Evolutionary conservation across 2,797 vertebrate genomes (phyloP).

Genomic region (Amphiprion clarkii): DNA sequence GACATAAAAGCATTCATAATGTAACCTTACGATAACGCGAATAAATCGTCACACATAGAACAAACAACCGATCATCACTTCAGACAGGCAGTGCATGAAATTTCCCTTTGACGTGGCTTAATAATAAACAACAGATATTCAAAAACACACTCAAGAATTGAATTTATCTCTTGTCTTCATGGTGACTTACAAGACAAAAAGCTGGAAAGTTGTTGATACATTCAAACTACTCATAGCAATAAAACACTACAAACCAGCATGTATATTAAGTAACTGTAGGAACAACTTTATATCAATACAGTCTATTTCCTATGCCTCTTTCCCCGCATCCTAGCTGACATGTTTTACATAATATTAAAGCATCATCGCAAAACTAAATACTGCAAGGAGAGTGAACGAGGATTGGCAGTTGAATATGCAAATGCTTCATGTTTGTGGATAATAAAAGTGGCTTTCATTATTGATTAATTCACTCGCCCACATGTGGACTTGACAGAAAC

Average conservation of each 20-base stretch:
- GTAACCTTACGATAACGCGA: neutral
- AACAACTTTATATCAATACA: neutral
- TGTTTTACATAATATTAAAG: slow-evolving; percentile 19
- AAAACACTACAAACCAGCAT: neutral
- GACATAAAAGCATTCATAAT: neutral
- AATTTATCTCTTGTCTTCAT: slow-evolving; percentile 7
- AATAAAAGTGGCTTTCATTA: slow-evolving; percentile 15
- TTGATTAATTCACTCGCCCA: slow-evolving; percentile 39
- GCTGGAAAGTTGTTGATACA: neutral
- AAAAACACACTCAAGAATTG: too few relatives aligned
- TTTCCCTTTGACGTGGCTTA: too few relatives aligned
- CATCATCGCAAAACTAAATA: slow-evolving; percentile 9
- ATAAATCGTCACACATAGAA: neutral
- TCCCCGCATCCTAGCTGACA: neutral
- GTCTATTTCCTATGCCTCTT: neutral
- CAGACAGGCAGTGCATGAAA: too few relatives aligned
- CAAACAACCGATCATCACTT: too few relatives aligned
- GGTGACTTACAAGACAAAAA: neutral
- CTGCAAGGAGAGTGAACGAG: neutral
- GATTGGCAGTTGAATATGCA: slow-evolving; percentile 1
- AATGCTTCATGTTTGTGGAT: slow-evolving; percentile 15
- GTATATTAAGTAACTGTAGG: neutral
- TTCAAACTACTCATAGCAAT: neutral
- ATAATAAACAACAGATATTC: too few relatives aligned
- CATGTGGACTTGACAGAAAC: slow-evolving; percentile 15